These are phyloP conservation scores for Bombyx mori DNA, from an alignment of 1,140 invertebrate genomes.

Conservation along the genomic window DNA sequence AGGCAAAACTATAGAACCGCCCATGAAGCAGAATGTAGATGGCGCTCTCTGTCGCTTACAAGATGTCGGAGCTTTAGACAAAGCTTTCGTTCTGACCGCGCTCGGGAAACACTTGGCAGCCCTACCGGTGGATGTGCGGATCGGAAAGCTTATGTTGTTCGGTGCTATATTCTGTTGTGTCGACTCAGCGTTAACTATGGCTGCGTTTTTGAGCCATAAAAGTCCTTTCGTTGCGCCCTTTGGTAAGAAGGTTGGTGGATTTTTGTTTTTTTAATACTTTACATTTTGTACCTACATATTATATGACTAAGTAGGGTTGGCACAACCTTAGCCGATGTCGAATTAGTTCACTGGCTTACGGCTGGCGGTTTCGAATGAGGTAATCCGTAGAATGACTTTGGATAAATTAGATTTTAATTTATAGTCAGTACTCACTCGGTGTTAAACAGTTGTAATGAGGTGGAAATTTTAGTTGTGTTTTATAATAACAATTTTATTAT, in stretches of 20 bases:
- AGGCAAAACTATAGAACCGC: constrained; percentile 86
- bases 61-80: constrained; percentile 90
- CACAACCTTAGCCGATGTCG: no score
- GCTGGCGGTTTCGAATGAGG: no score
- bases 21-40: constrained; percentile 80
- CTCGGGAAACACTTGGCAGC: constrained; percentile 91
- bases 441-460: no score
- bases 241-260: constrained; percentile 73
- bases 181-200: constrained; percentile 94
- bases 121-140: constrained; percentile 90
- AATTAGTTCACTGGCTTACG: no score
- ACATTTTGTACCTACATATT: no score
- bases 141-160: constrained; percentile 92
- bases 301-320: no score
- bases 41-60: constrained; percentile 83
- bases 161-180: constrained; percentile 94
- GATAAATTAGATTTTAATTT: no score
- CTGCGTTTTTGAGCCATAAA: constrained; percentile 89
- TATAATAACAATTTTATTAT: no score
- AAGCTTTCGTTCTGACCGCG: constrained; percentile 84
- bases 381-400: no score
- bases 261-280: constrained; percentile 43
- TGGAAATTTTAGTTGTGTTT: no score
- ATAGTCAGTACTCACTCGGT: no score
- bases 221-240: constrained; percentile 86